Conservation (phyloP, 2,888 invertebrate species). For the Apeira syringaria region DNA sequence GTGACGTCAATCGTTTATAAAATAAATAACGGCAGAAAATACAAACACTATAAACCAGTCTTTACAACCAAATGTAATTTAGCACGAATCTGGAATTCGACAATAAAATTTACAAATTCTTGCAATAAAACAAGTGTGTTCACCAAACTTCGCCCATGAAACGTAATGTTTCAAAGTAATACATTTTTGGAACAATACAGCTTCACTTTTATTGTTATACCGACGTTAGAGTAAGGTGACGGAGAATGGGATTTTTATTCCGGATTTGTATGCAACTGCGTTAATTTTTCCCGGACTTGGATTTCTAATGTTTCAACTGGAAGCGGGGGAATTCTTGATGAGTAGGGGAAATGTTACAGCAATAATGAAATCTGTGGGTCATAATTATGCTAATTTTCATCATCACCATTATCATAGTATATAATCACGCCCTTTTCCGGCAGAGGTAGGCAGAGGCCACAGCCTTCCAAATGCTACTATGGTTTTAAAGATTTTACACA, state of each 20-base stretch:
- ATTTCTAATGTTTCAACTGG: conserved; percentile 3
- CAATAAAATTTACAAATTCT: conserved; percentile 62
- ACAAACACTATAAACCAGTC: too few species aligned
- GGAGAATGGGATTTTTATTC: conserved; percentile 64
- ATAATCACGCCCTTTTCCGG: too few species aligned
- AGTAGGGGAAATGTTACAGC: too few species aligned
- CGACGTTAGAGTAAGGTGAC: conserved; percentile 28
- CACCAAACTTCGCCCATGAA: conserved; percentile 41
- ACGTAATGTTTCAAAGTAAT: conserved; percentile 44
- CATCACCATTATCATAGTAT: too few species aligned
- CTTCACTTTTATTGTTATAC: conserved; percentile 51
- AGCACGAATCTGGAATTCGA: conserved; percentile 38
- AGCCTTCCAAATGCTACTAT: too few species aligned
- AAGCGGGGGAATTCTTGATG: conserved; percentile 1
- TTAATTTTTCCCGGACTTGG: conserved; percentile 15
- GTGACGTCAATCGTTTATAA: too few species aligned
- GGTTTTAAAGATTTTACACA: too few species aligned
- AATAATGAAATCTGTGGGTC: too few species aligned
- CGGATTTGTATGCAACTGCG: conserved; percentile 20
- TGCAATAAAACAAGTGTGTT: conserved; percentile 48
- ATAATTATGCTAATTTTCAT: too few species aligned
- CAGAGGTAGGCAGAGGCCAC: too few species aligned
- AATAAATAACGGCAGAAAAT: too few species aligned
- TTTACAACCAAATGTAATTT: conserved; percentile 18
- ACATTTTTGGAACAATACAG: conserved; percentile 49